Evolutionary conservation across 2,797 vertebrate genomes (phyloP).

Genomic region (Clarias fuscus): DNA sequence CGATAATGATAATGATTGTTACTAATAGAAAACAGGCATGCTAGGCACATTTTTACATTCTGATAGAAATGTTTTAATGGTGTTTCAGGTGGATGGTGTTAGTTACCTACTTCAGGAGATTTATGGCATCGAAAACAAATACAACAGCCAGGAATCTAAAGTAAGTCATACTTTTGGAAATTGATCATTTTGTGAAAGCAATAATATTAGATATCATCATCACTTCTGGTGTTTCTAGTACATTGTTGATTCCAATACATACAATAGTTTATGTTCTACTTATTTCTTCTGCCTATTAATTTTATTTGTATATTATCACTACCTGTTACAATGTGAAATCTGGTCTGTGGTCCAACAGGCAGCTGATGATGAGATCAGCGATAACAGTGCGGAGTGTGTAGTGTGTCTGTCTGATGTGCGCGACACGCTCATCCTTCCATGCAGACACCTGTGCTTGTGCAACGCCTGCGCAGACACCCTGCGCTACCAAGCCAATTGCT

Average conservation of each 20-base stretch:
- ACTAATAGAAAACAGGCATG: background rate
- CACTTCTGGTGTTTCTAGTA: background rate
- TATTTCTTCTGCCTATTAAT: background rate
- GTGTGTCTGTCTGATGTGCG: slow-evolving; percentile 95
- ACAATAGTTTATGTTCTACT: background rate
- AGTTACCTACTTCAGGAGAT: slow-evolving; percentile 99
- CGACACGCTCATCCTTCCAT: slow-evolving; percentile 95
- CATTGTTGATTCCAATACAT: background rate
- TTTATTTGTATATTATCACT: no score
- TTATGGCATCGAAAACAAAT: slow-evolving; percentile 99
- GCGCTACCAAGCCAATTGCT: slow-evolving; percentile 97
- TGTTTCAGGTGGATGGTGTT: slow-evolving; percentile 90
- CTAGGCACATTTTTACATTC: background rate
- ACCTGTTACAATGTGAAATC: background rate
- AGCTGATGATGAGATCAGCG: slow-evolving; percentile 93
- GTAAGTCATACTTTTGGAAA: slow-evolving; percentile 58
- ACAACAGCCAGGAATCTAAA: slow-evolving; percentile 95
- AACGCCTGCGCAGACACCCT: slow-evolving; percentile 94
- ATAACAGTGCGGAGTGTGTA: slow-evolving; percentile 97
- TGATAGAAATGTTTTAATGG: slow-evolving; percentile 27
- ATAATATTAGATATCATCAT: no score
- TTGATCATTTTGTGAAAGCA: background rate
- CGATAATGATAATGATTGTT: no score
- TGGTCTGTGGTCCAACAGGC: slow-evolving; percentile 71
- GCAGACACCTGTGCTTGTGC: slow-evolving; percentile 93